Evolutionary conservation across 2,113 vertebrate genomes (phyloP).

Genomic region (Phrynocephalus versicolor): DNA sequence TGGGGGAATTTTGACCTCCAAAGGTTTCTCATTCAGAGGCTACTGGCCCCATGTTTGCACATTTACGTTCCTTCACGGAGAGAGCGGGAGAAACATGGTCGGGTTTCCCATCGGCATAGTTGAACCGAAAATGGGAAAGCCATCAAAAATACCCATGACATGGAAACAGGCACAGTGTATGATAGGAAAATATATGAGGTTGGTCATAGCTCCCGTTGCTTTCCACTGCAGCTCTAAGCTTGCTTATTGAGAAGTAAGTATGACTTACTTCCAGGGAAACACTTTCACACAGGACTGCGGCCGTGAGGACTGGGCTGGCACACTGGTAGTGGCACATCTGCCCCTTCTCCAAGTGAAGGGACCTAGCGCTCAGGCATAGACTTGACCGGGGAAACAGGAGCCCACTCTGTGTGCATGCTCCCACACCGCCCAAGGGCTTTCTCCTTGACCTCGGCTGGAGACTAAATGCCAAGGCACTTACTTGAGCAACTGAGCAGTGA

Average conservation of each 20-base stretch:
- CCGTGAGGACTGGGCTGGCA: too few species aligned
- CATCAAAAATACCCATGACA: background rate
- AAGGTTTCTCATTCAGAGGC: background rate
- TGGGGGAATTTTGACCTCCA: background rate
- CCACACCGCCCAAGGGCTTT: background rate
- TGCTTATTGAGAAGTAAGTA: background rate
- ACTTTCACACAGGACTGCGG: background rate
- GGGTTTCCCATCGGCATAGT: background rate
- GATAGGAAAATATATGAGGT: background rate
- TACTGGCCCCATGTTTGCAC: background rate
- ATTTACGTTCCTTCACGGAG: background rate
- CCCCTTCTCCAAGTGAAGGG: background rate
- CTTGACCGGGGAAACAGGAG: background rate
- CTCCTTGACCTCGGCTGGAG: background rate
- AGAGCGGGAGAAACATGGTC: background rate
- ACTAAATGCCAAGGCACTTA: background rate
- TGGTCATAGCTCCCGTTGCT: background rate
- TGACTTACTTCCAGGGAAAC: background rate
- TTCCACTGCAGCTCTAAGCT: background rate
- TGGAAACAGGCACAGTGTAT: background rate
- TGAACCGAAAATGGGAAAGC: background rate
- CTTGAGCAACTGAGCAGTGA: background rate
- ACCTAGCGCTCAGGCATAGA: background rate
- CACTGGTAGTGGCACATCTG: background rate
- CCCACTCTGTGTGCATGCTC: too few species aligned